Conservation (phyloP, 1,140 invertebrate genomes). For the Drosophila rufa region DNA sequence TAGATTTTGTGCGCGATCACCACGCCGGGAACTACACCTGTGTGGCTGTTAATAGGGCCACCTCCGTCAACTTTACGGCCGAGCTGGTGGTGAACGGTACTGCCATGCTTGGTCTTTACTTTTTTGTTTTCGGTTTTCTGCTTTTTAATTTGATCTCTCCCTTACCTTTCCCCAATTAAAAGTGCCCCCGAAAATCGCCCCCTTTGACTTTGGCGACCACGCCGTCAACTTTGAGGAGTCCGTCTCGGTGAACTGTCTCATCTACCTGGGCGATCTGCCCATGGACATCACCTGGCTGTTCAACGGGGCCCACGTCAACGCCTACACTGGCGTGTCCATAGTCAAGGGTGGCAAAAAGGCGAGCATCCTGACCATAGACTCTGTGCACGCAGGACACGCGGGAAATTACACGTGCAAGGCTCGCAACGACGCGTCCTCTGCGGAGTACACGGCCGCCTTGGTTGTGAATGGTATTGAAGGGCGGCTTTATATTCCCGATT, state of each 20-base stretch:
- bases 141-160: constrained; percentile 21
- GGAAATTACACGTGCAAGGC: constrained; percentile 90
- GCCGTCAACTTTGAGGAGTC: constrained; percentile 90
- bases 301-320: constrained; percentile 86
- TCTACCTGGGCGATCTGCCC: constrained; percentile 93
- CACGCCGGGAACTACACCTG: constrained; percentile 91
- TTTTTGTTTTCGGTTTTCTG: background rate
- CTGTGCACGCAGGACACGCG: constrained; percentile 89
- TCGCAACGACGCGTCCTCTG: constrained; percentile 91
- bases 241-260: constrained; percentile 91
- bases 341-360: constrained; percentile 86
- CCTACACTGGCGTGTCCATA: constrained; percentile 77
- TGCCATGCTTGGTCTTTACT: background rate
- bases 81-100: constrained; percentile 89
- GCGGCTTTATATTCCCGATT: background rate
- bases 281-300: constrained; percentile 92
- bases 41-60: constrained; percentile 91
- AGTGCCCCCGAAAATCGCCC: constrained; percentile 91
- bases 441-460: constrained; percentile 88
- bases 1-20: constrained; percentile 88
- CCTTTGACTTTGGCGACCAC: constrained; percentile 89
- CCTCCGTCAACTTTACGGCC: constrained; percentile 89
- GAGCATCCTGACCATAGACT: constrained; percentile 91
- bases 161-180: background rate
- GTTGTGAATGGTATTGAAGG: constrained; percentile 90